A percentile compares a stretch with the other conserved stretches of the same genome.
Evolutionary conservation across 2,888 invertebrate species (phyloP).

Genomic region (Eupithecia inturbata): DNA sequence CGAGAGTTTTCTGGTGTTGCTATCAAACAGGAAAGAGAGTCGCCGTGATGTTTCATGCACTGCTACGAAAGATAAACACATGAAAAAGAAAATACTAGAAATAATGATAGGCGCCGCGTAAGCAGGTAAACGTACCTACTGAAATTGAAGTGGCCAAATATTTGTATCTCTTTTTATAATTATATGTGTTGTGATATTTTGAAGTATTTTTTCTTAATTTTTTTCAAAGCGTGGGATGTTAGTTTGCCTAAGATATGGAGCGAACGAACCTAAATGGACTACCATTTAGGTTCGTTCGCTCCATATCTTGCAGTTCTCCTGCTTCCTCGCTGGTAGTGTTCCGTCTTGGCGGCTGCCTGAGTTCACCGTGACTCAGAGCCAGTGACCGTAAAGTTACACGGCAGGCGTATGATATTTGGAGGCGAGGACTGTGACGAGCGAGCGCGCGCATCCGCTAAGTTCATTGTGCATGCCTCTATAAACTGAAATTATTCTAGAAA

Average conservation of each 20-base stretch:
- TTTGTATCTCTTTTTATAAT: neutral
- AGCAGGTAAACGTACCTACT: neutral
- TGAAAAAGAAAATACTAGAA: neutral
- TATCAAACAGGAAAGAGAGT: slow-evolving; percentile 38
- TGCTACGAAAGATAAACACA: neutral
- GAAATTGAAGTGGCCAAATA: slow-evolving; percentile 1
- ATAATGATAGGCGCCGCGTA: neutral
- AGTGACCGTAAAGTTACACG: slow-evolving; percentile 30
- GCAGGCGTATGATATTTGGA: slow-evolving; percentile 32
- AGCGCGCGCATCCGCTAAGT: slow-evolving; percentile 36
- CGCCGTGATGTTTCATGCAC: slow-evolving; percentile 20
- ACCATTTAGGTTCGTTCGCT: too few species aligned
- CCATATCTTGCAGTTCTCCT: neutral
- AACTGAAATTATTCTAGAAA: neutral
- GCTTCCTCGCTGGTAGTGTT: neutral
- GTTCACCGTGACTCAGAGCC: slow-evolving; percentile 3
- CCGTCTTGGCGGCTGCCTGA: neutral
- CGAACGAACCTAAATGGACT: neutral
- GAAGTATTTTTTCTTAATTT: neutral
- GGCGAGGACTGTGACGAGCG: slow-evolving; percentile 38
- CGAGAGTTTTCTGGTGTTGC: slow-evolving; percentile 6
- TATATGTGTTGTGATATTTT: neutral
- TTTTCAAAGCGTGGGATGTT: neutral
- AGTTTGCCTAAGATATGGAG: neutral
- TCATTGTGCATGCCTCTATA: slow-evolving; percentile 26